These are phyloP conservation scores for Scleropages formosus DNA, from an alignment of 2,797 vertebrate genomes.

Conservation along the genomic window DNA sequence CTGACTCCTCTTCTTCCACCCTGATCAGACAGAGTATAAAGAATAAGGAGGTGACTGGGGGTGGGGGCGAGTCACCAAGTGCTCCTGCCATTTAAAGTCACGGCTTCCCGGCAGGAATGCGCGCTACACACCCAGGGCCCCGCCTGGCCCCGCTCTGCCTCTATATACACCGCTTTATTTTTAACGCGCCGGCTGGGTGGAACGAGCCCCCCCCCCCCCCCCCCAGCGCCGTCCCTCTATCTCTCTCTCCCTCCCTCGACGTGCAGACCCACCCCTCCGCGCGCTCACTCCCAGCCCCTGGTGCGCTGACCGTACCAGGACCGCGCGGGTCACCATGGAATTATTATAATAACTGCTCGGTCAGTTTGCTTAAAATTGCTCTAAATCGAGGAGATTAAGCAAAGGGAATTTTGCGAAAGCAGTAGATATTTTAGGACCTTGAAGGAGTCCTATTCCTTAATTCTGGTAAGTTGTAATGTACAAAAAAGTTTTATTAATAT, in stretches of 20 bases:
- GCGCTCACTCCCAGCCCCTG: slow-evolving; percentile 43
- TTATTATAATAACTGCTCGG: slow-evolving; percentile 59
- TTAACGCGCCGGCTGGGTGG: slow-evolving; percentile 74
- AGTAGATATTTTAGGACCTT: background rate
- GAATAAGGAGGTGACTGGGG: no score
- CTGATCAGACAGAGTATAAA: no score
- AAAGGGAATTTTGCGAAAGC: slow-evolving; percentile 12
- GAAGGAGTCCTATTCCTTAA: background rate
- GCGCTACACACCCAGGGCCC: slow-evolving; percentile 52
- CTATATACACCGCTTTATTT: slow-evolving; percentile 68
- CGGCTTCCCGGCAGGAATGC: slow-evolving; percentile 69
- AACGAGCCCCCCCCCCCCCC: slow-evolving; percentile 50
- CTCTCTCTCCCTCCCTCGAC: slow-evolving; percentile 48
- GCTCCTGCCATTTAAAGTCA: slow-evolving; percentile 74
- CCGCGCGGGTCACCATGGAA: slow-evolving; percentile 58
- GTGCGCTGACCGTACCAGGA: slow-evolving; percentile 51
- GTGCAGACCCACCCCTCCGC: slow-evolving; percentile 39
- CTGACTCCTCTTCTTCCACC: no score
- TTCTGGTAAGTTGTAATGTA: slow-evolving; percentile 11
- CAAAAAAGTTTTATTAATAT: no score
- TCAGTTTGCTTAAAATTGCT: slow-evolving; percentile 20
- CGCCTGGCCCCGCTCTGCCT: slow-evolving; percentile 61
- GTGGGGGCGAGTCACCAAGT: slow-evolving; percentile 49
- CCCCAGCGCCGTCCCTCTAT: slow-evolving; percentile 43
- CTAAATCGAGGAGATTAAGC: slow-evolving; percentile 42